Conservation (phyloP, 2,113 vertebrate species). For the Rhizomys pruinosus region DNA sequence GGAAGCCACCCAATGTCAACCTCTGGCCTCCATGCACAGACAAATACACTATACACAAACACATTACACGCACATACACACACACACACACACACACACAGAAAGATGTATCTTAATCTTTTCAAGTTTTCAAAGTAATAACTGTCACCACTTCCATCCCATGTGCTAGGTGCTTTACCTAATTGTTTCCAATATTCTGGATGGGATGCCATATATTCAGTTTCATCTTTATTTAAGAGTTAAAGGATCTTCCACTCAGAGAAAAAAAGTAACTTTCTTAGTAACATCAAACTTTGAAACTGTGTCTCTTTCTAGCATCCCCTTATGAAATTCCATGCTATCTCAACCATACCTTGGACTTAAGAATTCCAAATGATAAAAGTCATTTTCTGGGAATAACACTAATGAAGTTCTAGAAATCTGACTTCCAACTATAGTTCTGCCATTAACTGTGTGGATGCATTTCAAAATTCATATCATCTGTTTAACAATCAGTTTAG, state of each 20-base stretch:
- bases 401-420: background rate
- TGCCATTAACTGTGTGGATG: background rate
- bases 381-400: background rate
- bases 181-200: background rate
- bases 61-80: background rate
- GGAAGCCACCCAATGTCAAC: too few relatives aligned
- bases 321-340: background rate
- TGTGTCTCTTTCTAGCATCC: background rate
- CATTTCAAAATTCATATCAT: background rate
- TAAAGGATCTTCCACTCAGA: background rate
- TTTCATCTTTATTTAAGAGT: background rate
- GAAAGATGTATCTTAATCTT: background rate
- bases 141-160: background rate
- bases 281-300: background rate
- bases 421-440: background rate
- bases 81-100: background rate
- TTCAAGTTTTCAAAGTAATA: background rate
- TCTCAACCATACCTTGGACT: background rate
- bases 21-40: too few relatives aligned
- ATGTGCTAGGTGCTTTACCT: background rate
- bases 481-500: background rate
- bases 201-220: background rate
- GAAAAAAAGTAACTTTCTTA: slow-evolving; percentile 7
- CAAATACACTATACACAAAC: too few relatives aligned
- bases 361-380: background rate